Evolutionary conservation across 2,113 vertebrate genomes (phyloP).

Genomic region (Clupea harengus): DNA sequence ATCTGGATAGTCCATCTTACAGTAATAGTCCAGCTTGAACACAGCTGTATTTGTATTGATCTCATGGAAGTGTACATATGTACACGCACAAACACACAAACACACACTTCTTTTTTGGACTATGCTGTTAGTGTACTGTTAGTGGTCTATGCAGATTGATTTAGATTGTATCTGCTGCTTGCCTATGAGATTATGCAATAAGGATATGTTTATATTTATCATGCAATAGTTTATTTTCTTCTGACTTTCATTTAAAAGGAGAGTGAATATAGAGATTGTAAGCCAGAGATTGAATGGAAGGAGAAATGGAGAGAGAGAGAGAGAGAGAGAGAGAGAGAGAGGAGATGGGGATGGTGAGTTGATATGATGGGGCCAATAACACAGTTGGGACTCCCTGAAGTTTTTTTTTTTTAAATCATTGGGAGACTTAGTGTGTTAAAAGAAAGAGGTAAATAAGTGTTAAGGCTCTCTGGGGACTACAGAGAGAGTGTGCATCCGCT

Average conservation of each 20-base stretch:
- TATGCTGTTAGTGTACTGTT: too few relatives aligned
- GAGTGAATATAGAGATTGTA: neutral
- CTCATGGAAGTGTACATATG: neutral
- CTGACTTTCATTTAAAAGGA: neutral
- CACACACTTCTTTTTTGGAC: neutral
- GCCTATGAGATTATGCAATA: neutral
- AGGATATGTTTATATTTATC: neutral
- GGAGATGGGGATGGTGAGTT: neutral
- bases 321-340: constrained; percentile 7
- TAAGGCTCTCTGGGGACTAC: neutral
- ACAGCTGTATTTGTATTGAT: neutral
- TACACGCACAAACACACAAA: neutral
- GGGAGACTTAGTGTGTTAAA: constrained; percentile 12
- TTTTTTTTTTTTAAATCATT: constrained; percentile 22
- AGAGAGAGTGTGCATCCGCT: neutral
- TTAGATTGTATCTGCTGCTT: neutral
- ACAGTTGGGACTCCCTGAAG: constrained; percentile 13
- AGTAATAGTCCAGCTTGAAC: neutral
- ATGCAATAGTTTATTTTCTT: neutral
- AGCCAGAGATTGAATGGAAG: neutral
- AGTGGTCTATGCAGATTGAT: neutral
- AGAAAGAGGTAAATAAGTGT: constrained; percentile 33
- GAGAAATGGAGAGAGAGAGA: neutral
- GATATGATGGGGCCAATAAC: constrained; percentile 8
- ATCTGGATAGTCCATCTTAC: too few relatives aligned